Base-by-base conservation (phyloP, 2,113 vertebrate species). In the Xenopus laevis region DNA sequence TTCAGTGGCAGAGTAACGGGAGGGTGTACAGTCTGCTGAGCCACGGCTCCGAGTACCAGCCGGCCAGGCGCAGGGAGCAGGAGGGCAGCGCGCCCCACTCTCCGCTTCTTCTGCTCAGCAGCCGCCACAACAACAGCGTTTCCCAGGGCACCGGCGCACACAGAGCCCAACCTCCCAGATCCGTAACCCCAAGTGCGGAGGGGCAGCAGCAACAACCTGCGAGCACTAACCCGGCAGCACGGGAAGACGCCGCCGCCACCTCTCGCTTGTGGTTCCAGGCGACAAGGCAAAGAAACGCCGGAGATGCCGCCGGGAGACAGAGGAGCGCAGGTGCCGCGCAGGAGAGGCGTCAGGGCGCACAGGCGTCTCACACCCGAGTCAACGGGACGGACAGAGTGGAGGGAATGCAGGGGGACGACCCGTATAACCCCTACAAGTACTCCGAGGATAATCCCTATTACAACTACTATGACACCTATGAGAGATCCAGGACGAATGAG, bases 401-500 rank as follows among this genome's bases (percentile, higher is more conserved):
- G 67, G 71, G 72, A 83, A 98, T 98, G 96, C 87, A 87, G 27
- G 94, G 93, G 44, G 96, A 98, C 66, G 95, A 97, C 58, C 93
- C 95, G 0, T 95, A 94, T 79, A 91, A 94, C 73, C 94, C 94
- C 0, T 96, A 96, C 88, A 98, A 98, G 77, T 86, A 89, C 27
- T 80, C 90, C 2, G 92, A 95, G 74, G 93, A 95, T 79, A 98
- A 97, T 58, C 95, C 95, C 0, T 96, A 97, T 1, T 96, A 98
- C 81, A 98, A 98, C 84, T 94, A 96, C 86, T 93, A 96, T 65
- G 93, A 97, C 84, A 94, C 95, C 0, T 96, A 96, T 64, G 92
- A 93, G 81, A 83, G 93, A 80, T 93, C 94, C 0, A 86, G 93
- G 59, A 71, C 88, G 15, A 80, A 87, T 33, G 79, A 79, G 50